These are phyloP conservation scores for Pipra filicauda DNA, from an alignment of 2,113 vertebrate species.

Conservation along the genomic window DNA sequence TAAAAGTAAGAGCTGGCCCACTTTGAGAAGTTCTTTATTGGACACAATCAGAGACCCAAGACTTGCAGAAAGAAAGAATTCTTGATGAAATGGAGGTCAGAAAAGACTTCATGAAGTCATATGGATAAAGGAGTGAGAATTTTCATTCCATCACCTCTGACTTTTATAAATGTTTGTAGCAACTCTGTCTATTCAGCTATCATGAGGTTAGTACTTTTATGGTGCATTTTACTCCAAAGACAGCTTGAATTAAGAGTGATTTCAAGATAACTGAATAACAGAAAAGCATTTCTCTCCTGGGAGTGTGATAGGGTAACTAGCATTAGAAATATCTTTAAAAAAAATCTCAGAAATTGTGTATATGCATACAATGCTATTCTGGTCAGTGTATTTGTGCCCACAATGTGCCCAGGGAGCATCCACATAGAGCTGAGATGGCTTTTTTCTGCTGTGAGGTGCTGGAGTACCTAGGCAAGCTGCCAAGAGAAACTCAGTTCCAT, in stretches of 20 bases:
- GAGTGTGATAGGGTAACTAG: background rate
- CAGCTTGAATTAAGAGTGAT: background rate
- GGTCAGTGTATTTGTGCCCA: background rate
- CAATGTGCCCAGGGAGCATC: background rate
- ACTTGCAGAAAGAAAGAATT: background rate
- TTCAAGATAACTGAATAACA: background rate
- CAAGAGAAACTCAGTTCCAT: background rate
- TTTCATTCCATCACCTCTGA: background rate
- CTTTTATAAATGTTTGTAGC: background rate
- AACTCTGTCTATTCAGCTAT: background rate
- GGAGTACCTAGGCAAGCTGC: background rate
- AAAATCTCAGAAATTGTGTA: background rate
- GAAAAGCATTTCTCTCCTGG: background rate
- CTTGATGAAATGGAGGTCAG: background rate
- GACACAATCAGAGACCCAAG: background rate
- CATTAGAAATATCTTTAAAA: background rate
- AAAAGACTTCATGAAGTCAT: background rate
- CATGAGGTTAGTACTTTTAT: background rate
- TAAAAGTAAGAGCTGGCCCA: background rate
- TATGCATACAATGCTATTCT: background rate
- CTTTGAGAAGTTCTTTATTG: background rate
- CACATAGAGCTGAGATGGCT: background rate
- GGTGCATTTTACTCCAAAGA: background rate
- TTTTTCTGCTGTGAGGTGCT: background rate
- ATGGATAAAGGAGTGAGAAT: background rate